Evolutionary conservation across 1,140 invertebrate genomes (phyloP), one percentile per base, ranked within the genome.

Genomic region (Agraylea sexmaculata): DNA sequence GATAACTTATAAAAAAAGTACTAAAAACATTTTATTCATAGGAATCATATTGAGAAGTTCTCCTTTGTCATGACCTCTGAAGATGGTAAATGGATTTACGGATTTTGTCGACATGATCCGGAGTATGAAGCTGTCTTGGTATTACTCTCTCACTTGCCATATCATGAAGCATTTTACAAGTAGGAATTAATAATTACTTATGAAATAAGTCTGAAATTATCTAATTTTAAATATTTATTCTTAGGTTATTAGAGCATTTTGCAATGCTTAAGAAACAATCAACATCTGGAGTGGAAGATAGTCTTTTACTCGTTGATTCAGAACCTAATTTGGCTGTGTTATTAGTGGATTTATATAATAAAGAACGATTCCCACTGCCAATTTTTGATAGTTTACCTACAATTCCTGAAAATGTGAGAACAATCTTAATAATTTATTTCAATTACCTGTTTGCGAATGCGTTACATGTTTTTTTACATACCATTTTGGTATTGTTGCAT

Each of bases 91-190:
- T 88, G 82, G 77, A 85, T 80, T 15, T 89, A 84, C 71, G 86
- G 85, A 29, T 88, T 84, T 61, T 87, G 83, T 59, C 74, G 85
- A 29, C 81, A 87, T 55, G 76, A 84, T 58, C 77, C 80, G 12
- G 72, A 75, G 50, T 73, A 73, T 19, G 64, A 75, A 53, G 75
- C 75, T 34, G 75, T 77, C 37, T 57, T 81, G 43, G 73, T 82
- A 32, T 52, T 83, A 36, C 60, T 78, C 45, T 85, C 82, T 53
- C 78, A 74, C 51, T 64, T 88, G 37, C 84, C 85, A 36, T 88
- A 83, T 83, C 85, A 86, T 59, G 83, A 87, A 62, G 74, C 75
- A 36, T 88, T 88, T 64, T 87, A 84, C 60, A 83, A 80, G 76
- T 77, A 64, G 58, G 59, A 58, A 31, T 30, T n/a, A n/a, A n/a